Evolutionary conservation across 2,797 vertebrate species (phyloP).

Genomic region (Pseudochromis fuscus): DNA sequence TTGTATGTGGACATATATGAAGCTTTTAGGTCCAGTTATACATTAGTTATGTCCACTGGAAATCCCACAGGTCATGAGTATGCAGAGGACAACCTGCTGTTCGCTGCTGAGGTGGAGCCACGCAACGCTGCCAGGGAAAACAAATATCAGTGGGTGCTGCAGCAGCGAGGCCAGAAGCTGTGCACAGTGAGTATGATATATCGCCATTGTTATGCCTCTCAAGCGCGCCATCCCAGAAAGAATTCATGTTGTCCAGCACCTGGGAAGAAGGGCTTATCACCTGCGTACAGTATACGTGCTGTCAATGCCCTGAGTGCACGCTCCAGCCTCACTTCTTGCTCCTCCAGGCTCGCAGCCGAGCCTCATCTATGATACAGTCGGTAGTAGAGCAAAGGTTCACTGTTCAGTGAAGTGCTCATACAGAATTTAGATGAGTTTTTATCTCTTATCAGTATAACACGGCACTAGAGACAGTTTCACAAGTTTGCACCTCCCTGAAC

Average conservation of each 20-base stretch:
- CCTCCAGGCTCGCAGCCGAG: slow-evolving; percentile 23
- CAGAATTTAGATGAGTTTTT: slow-evolving; percentile 60
- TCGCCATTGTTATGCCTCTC: slow-evolving; percentile 65
- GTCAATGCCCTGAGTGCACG: slow-evolving; percentile 32
- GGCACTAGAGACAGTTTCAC: slow-evolving; percentile 21
- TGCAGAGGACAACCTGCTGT: slow-evolving; percentile 94
- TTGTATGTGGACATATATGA: neutral
- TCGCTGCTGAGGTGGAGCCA: slow-evolving; percentile 92
- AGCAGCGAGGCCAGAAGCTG: slow-evolving; percentile 87
- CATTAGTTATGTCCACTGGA: slow-evolving; percentile 15
- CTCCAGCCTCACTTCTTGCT: slow-evolving; percentile 18
- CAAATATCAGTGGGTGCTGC: slow-evolving; percentile 90
- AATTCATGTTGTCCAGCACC: slow-evolving; percentile 53
- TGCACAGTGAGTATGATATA: slow-evolving; percentile 87
- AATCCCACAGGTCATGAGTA: slow-evolving; percentile 92
- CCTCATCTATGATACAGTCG: slow-evolving; percentile 52
- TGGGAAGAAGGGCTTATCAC: slow-evolving; percentile 68
- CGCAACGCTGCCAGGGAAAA: slow-evolving; percentile 88
- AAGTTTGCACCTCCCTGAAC: slow-evolving; percentile 8
- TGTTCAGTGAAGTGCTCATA: slow-evolving; percentile 35
- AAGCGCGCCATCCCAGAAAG: slow-evolving; percentile 37
- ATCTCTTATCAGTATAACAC: slow-evolving; percentile 45
- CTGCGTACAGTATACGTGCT: slow-evolving; percentile 49
- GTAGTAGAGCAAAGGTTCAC: slow-evolving; percentile 48
- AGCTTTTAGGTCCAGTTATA: slow-evolving; percentile 1